A percentile compares a stretch with the other conserved stretches of the same genome.
Conservation (phyloP, 2,888 invertebrate genomes). For the Sympetrum striolatum region DNA sequence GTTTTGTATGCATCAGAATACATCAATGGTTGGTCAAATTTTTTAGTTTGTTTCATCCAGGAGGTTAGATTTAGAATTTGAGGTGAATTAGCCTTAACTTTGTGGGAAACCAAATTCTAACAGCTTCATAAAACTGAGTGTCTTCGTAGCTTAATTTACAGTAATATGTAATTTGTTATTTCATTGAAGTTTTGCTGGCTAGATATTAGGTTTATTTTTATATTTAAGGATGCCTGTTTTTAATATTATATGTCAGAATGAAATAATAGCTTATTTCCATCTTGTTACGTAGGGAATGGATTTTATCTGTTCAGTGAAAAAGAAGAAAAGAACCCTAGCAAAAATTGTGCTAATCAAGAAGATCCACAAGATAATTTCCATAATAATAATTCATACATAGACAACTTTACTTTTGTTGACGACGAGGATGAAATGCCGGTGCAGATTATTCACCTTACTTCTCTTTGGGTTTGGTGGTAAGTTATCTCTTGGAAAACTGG, state of each 20-base stretch:
- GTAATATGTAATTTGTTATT: too few relatives aligned
- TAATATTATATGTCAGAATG: too few relatives aligned
- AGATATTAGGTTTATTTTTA: too few relatives aligned
- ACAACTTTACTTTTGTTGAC: conserved; percentile 51
- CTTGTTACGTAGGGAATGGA: conserved; percentile 68
- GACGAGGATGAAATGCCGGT: conserved; percentile 69
- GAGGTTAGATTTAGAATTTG: neutral
- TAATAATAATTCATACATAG: conserved; percentile 52
- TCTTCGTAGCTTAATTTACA: too few relatives aligned
- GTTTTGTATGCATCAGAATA: conserved; percentile 76
- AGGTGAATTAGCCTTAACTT: neutral
- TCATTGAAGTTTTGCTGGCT: too few relatives aligned
- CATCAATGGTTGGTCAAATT: conserved; percentile 65
- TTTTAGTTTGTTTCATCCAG: neutral
- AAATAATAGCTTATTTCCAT: too few relatives aligned
- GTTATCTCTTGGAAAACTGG: conserved; percentile 50
- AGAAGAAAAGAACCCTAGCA: conserved; percentile 53
- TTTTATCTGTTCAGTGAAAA: conserved; percentile 75
- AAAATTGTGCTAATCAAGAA: conserved; percentile 46
- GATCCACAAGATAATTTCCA: conserved; percentile 48
- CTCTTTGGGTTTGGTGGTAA: conserved; percentile 81
- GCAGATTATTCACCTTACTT: conserved; percentile 67
- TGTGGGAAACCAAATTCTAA: neutral
- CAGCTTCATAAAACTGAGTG: too few relatives aligned
- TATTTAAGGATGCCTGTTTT: too few relatives aligned